Base-by-base conservation (phyloP, 37 sponge, comb jelly and placozoan genomes). In the Hormiphora californensis region DNA sequence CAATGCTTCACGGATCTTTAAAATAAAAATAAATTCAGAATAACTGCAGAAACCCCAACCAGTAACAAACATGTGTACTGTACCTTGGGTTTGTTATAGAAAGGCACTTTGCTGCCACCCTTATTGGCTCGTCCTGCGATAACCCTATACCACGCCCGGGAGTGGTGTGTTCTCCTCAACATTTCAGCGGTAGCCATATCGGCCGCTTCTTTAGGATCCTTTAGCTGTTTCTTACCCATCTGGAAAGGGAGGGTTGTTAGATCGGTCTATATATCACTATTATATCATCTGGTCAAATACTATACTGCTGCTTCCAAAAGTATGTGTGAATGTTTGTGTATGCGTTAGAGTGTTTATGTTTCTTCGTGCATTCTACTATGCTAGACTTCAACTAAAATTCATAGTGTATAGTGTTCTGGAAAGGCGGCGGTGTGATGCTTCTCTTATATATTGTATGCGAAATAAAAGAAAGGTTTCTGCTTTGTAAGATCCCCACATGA, bases 221-320 rank as follows among this genome's bases (percentile, higher is more conserved):
- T 73, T 46, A 73, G 81, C 81, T 73, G 81, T 33, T 73, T 73
- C 81, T 73, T 73, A 36, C 81, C 81, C 81, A 73, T 73, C 81
- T 73, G 81, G n/a, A n/a, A n/a, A n/a, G n/a, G n/a, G n/a, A n/a
- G n/a, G n/a, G n/a, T n/a, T n/a, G n/a, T n/a, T n/a, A n/a, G n/a
- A 15, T 49, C 12, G 15, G 53, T 17, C 12, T 15, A 49, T 15
- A 49, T 49, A 15, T 17, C 53, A 15, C 15, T 15, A n/a, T 22
- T 59, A 8, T 59, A 8, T 22, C 63, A 21, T 59, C 25, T 59
- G 63, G 7, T 11, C 53, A 49, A 15, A 15, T 49, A 15, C 15
- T 49, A 49, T 17, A 49, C 53, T 49, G 53, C 53, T 49, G 12
- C n/a, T n/a, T n/a, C n/a, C n/a, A n/a, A n/a, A n/a, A n/a, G n/a